These are phyloP conservation scores for Xylota segnis DNA, from an alignment of 2,888 invertebrate species.

Conservation along the genomic window DNA sequence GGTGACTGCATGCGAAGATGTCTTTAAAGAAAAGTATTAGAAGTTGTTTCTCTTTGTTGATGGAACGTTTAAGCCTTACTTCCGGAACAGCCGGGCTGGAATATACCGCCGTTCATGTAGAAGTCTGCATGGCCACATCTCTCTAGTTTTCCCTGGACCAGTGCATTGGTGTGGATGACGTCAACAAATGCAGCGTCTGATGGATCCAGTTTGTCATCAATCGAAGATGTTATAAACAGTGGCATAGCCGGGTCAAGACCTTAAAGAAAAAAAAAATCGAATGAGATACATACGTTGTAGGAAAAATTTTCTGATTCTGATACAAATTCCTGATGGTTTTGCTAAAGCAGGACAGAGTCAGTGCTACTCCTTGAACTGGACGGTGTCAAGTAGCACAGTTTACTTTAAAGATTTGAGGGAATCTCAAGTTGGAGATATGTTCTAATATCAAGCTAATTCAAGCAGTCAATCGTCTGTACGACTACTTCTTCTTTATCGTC, in stretches of 20 bases:
- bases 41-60: neutral
- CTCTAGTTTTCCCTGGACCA: conserved; percentile 88
- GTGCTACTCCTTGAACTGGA: too few relatives aligned
- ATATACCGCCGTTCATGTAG: conserved; percentile 89
- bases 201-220: conserved; percentile 86
- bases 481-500: too few relatives aligned
- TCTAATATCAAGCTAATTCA: too few relatives aligned
- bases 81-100: conserved; percentile 87
- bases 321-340: too few relatives aligned
- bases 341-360: too few relatives aligned
- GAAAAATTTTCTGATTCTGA: too few relatives aligned
- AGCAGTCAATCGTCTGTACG: too few relatives aligned
- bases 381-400: too few relatives aligned
- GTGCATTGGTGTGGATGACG: conserved; percentile 89
- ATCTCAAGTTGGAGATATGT: too few relatives aligned
- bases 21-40: conserved; percentile 80
- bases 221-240: conserved; percentile 86
- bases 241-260: conserved; percentile 89
- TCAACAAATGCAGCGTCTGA: conserved; percentile 89
- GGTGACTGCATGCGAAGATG: conserved; percentile 88
- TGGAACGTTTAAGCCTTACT: conserved; percentile 29
- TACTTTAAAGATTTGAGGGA: too few relatives aligned
- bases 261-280: conserved; percentile 32
- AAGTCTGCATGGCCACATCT: conserved; percentile 89
- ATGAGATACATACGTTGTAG: too few relatives aligned